phyloP scores from a whole-genome alignment of 2,888 invertebrate species.

The Meteorus colon region DNA sequence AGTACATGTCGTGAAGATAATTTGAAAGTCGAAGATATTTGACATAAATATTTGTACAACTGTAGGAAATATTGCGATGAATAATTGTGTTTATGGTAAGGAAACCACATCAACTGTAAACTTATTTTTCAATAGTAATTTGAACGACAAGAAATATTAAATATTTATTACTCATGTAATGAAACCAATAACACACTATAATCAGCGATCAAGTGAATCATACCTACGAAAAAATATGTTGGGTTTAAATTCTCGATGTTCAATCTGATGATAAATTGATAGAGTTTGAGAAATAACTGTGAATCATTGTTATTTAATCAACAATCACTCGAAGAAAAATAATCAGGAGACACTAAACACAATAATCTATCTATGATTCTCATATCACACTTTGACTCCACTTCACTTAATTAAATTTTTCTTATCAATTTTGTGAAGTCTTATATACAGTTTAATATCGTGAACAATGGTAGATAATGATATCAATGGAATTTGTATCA shows the following conservation, averaged over 20 bases:
- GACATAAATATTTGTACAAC: too few relatives aligned
- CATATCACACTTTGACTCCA: constrained; percentile 1
- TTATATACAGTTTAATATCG: too few relatives aligned
- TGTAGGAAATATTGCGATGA: too few relatives aligned
- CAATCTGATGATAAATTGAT: not conserved
- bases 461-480: too few relatives aligned
- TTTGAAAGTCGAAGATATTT: too few relatives aligned
- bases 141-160: not conserved
- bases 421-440: too few relatives aligned
- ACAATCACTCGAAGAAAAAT: not conserved
- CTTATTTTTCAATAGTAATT: too few relatives aligned
- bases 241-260: not conserved
- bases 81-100: too few relatives aligned
- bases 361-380: not conserved
- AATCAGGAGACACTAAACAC: not conserved
- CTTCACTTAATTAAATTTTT: not conserved
- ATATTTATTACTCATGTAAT: too few relatives aligned
- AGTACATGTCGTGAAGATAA: too few relatives aligned
- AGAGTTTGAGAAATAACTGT: not conserved
- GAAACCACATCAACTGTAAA: too few relatives aligned
- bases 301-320: not conserved
- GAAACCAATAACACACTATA: not conserved
- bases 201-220: not conserved
- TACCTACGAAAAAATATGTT: not conserved
- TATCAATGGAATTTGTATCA: too few relatives aligned